These are phyloP conservation scores for Tanypteryx hageni DNA, from an alignment of 2,888 invertebrate genomes.

Conservation along the genomic window DNA sequence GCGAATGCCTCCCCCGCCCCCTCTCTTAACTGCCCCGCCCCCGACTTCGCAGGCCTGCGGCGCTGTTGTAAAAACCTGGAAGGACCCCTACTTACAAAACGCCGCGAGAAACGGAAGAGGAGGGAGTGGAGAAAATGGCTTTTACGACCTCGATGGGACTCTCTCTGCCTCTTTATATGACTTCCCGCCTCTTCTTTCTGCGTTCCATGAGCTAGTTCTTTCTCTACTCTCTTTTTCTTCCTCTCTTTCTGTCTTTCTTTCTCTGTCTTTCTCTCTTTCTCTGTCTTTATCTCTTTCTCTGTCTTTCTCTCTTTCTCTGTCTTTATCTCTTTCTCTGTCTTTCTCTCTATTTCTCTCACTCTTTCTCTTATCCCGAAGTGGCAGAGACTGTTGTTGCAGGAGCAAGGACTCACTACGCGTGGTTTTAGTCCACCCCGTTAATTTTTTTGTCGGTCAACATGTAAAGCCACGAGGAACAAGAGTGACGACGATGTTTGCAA, in stretches of 20 bases:
- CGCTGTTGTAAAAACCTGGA: constrained; percentile 45
- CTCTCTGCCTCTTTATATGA: neutral
- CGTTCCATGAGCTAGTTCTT: neutral
- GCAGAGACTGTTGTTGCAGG: too few relatives aligned
- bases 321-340: too few relatives aligned
- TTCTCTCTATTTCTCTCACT: neutral
- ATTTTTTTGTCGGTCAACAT: too few relatives aligned
- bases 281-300: neutral
- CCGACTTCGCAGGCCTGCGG: neutral
- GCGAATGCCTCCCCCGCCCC: neutral
- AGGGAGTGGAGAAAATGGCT: constrained; percentile 7
- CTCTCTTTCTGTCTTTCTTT: neutral
- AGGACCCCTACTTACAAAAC: constrained; percentile 2
- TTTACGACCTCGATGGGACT: constrained; percentile 49
- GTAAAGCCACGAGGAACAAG: too few relatives aligned
- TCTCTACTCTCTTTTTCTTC: neutral
- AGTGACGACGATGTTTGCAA: too few relatives aligned
- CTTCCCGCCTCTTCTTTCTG: neutral
- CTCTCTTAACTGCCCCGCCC: neutral
- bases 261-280: neutral
- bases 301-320: neutral
- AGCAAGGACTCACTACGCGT: too few relatives aligned
- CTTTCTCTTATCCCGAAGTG: too few relatives aligned
- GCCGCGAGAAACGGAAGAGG: neutral
- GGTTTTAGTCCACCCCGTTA: too few relatives aligned